Conservation (phyloP, 2,888 invertebrate genomes). For the Silvanus unidentatus region DNA sequence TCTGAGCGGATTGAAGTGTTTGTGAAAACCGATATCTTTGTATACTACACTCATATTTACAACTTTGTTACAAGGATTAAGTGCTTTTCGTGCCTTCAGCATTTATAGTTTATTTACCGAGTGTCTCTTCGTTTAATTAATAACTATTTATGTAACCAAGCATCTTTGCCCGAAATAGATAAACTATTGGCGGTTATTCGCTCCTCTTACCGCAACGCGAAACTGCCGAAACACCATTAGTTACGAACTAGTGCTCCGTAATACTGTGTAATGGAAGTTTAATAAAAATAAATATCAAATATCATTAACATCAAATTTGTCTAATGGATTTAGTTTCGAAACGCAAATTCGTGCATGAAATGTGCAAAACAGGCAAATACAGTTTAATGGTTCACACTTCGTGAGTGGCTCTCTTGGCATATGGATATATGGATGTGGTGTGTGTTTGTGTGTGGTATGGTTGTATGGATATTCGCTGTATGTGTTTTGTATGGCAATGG, state of each 20-base stretch:
- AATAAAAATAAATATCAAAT: background rate
- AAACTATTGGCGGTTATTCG: too few species aligned
- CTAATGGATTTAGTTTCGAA: slow-evolving; percentile 2
- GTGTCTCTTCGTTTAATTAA: too few species aligned
- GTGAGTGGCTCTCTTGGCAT: slow-evolving; percentile 11
- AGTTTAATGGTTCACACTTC: slow-evolving; percentile 15
- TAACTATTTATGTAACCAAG: too few species aligned
- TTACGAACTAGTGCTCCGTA: too few species aligned
- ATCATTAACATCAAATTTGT: slow-evolving; percentile 3
- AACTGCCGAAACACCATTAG: too few species aligned
- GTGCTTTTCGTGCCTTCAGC: slow-evolving; percentile 17
- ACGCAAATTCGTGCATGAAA: slow-evolving; percentile 9
- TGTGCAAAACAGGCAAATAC: slow-evolving; percentile 12
- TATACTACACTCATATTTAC: slow-evolving; percentile 25
- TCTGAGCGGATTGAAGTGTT: slow-evolving; percentile 31
- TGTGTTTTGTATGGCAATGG: slow-evolving; percentile 12
- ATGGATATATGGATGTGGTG: background rate
- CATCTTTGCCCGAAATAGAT: too few species aligned
- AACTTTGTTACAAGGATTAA: slow-evolving; percentile 24
- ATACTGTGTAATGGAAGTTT: too few species aligned
- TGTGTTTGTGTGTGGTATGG: too few species aligned
- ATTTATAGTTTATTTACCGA: slow-evolving; percentile 1
- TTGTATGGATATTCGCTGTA: too few species aligned
- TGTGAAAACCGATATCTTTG: slow-evolving; percentile 23
- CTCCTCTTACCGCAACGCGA: too few species aligned